These are phyloP conservation scores for Macropus fuliginosus DNA, from an alignment of 2,797 vertebrate species.

Conservation along the genomic window DNA sequence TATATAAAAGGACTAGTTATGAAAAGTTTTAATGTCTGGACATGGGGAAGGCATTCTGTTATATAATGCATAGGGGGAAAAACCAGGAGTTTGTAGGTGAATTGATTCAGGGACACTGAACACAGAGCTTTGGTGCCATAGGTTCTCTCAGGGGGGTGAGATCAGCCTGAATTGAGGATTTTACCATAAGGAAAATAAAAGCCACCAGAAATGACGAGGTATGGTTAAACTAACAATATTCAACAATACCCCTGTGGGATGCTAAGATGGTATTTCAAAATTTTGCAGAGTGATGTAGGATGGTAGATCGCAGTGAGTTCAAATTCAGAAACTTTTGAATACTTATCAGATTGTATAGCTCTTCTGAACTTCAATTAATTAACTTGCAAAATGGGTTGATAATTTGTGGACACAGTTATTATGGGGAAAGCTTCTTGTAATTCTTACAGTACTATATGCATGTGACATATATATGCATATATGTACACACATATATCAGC, in stretches of 20 bases:
- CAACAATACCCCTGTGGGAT: not conserved
- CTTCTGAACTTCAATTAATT: not conserved
- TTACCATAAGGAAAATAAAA: not conserved
- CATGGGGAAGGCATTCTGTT: not conserved
- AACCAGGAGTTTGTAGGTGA: not conserved
- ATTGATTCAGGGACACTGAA: not conserved
- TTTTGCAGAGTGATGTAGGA: not conserved
- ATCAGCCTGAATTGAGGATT: not conserved
- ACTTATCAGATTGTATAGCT: not conserved
- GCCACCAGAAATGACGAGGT: not conserved
- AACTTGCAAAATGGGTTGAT: not conserved
- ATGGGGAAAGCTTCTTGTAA: not conserved
- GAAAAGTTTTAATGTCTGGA: not conserved
- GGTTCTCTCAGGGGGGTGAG: not conserved
- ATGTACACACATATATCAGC: not conserved
- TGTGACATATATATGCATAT: not conserved
- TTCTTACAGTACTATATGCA: not conserved
- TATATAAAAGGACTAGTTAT: conserved; percentile 43
- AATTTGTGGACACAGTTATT: not conserved
- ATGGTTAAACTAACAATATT: not conserved
- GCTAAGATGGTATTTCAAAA: not conserved
- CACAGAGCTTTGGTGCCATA: not conserved
- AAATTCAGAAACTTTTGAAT: not conserved
- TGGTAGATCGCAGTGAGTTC: not conserved
- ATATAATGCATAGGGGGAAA: not conserved